Evolutionary conservation across 2,113 vertebrate genomes (phyloP).

Genomic region (Todiramphus chloris): DNA sequence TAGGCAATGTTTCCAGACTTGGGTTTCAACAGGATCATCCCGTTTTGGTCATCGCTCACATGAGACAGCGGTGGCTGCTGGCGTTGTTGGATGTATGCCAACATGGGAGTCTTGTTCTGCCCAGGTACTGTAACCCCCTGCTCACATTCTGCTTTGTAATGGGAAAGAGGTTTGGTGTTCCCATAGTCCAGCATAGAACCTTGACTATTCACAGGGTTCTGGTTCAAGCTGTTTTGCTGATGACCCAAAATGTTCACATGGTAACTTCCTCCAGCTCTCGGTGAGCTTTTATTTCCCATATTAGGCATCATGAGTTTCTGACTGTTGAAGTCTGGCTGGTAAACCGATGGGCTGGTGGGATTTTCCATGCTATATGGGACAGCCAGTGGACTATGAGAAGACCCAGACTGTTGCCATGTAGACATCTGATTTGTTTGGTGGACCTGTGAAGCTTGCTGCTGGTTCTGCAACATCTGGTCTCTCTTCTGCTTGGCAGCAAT

Average conservation of each 20-base stretch:
- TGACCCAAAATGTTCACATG: conserved; percentile 85
- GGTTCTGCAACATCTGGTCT: conserved; percentile 80
- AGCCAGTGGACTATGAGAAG: conserved; percentile 84
- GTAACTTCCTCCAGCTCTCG: conserved; percentile 83
- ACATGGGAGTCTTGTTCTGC: conserved; percentile 83
- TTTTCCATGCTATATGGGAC: conserved; percentile 87
- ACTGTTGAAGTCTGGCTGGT: conserved; percentile 85
- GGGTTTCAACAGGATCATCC: conserved; percentile 82
- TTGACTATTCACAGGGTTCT: conserved; percentile 74
- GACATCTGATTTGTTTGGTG: conserved; percentile 80
- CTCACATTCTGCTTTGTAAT: conserved; percentile 87
- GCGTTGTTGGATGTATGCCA: conserved; percentile 81
- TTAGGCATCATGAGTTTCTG: conserved; percentile 86
- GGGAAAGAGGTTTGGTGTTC: conserved; percentile 95
- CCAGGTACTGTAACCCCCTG: conserved; percentile 71
- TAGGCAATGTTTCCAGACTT: conserved; percentile 83
- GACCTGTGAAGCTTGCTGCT: conserved; percentile 74
- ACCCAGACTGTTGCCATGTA: conserved; percentile 82
- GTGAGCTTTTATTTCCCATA: conserved; percentile 86
- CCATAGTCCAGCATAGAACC: conserved; percentile 84
- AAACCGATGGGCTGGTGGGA: conserved; percentile 86
- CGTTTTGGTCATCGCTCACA: conserved; percentile 73
- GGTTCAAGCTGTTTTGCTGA: conserved; percentile 78
- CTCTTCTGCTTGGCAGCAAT: conserved; percentile 86
- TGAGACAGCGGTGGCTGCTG: conserved; percentile 76